These are phyloP conservation scores for Dolichallabes microphthalmus DNA, from an alignment of 2,113 vertebrate species.

Conservation along the genomic window DNA sequence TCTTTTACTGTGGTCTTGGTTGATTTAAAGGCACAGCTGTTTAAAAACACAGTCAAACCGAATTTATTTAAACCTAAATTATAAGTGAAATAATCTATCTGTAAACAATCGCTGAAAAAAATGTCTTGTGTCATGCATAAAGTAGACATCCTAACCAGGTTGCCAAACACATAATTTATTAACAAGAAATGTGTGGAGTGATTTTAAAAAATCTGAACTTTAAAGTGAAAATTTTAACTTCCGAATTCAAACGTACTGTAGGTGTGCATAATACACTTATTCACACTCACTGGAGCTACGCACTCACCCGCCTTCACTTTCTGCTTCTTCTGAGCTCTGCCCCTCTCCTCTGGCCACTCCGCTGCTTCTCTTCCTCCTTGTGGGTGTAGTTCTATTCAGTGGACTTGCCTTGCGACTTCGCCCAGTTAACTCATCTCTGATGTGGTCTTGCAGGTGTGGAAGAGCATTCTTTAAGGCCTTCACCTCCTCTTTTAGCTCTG, in stretches of 20 bases:
- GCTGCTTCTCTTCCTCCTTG: constrained; percentile 73
- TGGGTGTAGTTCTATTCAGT: constrained; percentile 71
- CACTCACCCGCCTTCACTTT: constrained; percentile 96
- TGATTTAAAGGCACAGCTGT: too few species aligned
- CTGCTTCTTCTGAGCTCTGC: constrained; percentile 89
- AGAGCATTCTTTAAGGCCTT: constrained; percentile 81
- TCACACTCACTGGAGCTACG: not conserved
- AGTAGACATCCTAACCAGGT: too few species aligned
- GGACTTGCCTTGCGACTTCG: constrained; percentile 67
- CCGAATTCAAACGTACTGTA: not conserved
- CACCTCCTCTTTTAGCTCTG: constrained; percentile 89
- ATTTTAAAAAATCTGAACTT: too few species aligned
- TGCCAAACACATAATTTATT: too few species aligned
- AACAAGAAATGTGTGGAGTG: too few species aligned
- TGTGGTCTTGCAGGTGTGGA: constrained; percentile 80
- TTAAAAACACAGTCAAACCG: too few species aligned
- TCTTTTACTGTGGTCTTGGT: too few species aligned
- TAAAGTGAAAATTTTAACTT: too few species aligned
- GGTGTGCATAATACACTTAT: not conserved
- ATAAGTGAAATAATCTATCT: too few species aligned
- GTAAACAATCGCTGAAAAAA: too few species aligned
- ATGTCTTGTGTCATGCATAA: too few species aligned
- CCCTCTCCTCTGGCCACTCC: constrained; percentile 63
- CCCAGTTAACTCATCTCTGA: constrained; percentile 78
- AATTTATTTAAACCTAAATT: too few species aligned